Conservation (phyloP, 2,113 vertebrate genomes). For the Perca flavescens region DNA sequence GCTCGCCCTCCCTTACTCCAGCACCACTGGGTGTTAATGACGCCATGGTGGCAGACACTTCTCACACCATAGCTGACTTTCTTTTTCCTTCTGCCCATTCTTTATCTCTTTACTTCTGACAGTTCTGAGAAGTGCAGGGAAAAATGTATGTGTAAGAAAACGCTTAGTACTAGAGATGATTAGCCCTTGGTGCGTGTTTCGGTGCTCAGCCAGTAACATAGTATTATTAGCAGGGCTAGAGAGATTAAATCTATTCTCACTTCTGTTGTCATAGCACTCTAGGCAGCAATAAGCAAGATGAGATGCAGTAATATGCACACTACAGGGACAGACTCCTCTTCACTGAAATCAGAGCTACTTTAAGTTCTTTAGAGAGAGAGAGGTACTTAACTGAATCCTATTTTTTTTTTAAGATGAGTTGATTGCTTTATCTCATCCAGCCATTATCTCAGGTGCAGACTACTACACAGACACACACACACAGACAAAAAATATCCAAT, state of each 20-base stretch:
- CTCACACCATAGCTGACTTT: slow-evolving; percentile 67
- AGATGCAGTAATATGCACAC: slow-evolving; percentile 67
- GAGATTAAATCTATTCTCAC: slow-evolving; percentile 72
- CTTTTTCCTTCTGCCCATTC: slow-evolving; percentile 51
- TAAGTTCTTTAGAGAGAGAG: slow-evolving; percentile 55
- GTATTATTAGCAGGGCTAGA: slow-evolving; percentile 60
- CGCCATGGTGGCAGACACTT: slow-evolving; percentile 74
- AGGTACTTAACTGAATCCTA: slow-evolving; percentile 49
- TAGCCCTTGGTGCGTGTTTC: slow-evolving; percentile 64
- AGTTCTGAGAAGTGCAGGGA: slow-evolving; percentile 50
- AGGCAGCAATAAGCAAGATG: slow-evolving; percentile 74
- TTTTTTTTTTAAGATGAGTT: slow-evolving; percentile 33
- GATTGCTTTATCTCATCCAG: slow-evolving; percentile 59
- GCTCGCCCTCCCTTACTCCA: slow-evolving; percentile 66
- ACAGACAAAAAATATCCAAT: background rate
- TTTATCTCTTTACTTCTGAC: slow-evolving; percentile 73
- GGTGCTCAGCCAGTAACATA: slow-evolving; percentile 47
- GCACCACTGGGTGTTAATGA: slow-evolving; percentile 80
- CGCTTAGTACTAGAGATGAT: slow-evolving; percentile 54
- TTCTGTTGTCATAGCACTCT: slow-evolving; percentile 74
- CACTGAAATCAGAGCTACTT: slow-evolving; percentile 63
- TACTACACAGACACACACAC: background rate
- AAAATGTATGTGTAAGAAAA: slow-evolving; percentile 58
- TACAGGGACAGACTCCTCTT: slow-evolving; percentile 60
- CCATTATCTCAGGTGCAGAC: slow-evolving; percentile 45